Evolutionary conservation across 2,113 vertebrate genomes (phyloP).

Genomic region (Lonchura striata): DNA sequence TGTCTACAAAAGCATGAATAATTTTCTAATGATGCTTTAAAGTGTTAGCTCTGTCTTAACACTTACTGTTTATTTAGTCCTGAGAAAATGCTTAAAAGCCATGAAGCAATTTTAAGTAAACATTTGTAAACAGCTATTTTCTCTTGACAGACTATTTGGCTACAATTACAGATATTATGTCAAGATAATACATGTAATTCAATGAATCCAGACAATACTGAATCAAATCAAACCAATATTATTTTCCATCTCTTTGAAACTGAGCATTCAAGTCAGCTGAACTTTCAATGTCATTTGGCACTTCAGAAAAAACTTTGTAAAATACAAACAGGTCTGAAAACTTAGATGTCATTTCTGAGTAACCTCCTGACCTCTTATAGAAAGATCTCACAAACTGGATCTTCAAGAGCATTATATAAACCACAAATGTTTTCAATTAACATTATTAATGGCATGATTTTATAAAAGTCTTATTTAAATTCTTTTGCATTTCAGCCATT

Average conservation of each 20-base stretch:
- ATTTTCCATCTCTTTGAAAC: constrained; percentile 16
- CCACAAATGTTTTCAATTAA: background rate
- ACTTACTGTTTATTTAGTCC: background rate
- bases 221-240: constrained; percentile 3
- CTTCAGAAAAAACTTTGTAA: background rate
- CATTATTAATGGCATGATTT: background rate
- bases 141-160: constrained; percentile 47
- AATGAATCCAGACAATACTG: background rate
- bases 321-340: background rate
- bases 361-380: background rate
- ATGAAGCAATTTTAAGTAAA: constrained; percentile 28
- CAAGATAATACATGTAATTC: constrained; percentile 28
- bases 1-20: background rate
- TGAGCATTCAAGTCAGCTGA: background rate
- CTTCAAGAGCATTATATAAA: background rate
- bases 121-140: constrained; percentile 29
- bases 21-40: constrained; percentile 9
- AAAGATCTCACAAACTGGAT: background rate
- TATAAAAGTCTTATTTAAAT: background rate
- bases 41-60: background rate
- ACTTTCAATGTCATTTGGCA: background rate
- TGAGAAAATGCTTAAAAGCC: constrained; percentile 17
- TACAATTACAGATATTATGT: constrained; percentile 41
- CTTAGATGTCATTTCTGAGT: background rate
- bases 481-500: background rate